These are phyloP conservation scores for Drosophila borborema DNA, from an alignment of 2,888 invertebrate genomes.

Conservation along the genomic window DNA sequence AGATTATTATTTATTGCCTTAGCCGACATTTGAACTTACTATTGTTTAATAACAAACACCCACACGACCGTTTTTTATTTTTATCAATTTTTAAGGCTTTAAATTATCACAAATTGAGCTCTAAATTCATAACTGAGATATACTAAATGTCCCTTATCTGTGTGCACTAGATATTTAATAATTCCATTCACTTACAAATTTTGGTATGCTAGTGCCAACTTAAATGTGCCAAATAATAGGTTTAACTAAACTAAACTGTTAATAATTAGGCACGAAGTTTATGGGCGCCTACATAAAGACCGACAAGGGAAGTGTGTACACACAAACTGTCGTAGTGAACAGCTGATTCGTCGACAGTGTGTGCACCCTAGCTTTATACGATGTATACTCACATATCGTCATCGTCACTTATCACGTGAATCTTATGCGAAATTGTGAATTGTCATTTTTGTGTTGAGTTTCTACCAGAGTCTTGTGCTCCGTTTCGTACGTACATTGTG, in stretches of 20 bases:
- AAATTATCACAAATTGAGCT: constrained; percentile 10
- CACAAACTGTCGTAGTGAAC: constrained; percentile 17
- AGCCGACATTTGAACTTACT: not conserved
- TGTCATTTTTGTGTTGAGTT: constrained; percentile 78
- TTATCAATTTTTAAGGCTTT: not conserved
- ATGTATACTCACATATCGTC: constrained; percentile 25
- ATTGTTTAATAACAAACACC: constrained; percentile 50
- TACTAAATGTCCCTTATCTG: not conserved
- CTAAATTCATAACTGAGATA: constrained; percentile 18
- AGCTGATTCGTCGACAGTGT: constrained; percentile 43
- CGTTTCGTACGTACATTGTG: constrained; percentile 65
- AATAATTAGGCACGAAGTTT: constrained; percentile 54
- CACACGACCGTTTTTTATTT: constrained; percentile 15
- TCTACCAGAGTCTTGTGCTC: constrained; percentile 64
- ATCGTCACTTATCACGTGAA: constrained; percentile 65
- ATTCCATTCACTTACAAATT: constrained; percentile 45
- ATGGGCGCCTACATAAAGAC: constrained; percentile 56
- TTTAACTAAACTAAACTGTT: constrained; percentile 64
- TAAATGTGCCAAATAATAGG: constrained; percentile 52
- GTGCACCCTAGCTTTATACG: constrained; percentile 8
- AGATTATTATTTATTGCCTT: not conserved
- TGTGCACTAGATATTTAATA: not conserved
- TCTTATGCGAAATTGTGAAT: constrained; percentile 61
- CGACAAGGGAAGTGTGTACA: constrained; percentile 43
- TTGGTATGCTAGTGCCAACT: constrained; percentile 35